Base-by-base conservation (phyloP, 2,797 vertebrate genomes). In the Acanthis flammea region DNA sequence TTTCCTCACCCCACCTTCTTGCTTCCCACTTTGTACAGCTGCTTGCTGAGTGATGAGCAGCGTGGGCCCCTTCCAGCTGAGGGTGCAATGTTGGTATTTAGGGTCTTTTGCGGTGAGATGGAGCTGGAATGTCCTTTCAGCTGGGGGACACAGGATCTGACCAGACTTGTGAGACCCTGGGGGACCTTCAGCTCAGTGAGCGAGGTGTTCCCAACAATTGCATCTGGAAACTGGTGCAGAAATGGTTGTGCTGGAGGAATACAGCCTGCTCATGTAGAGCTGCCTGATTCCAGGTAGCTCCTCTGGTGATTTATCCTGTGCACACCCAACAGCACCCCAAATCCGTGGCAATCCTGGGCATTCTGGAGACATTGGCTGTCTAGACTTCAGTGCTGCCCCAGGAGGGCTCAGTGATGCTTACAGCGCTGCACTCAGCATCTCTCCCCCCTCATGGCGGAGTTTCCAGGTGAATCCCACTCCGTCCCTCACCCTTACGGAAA, bases 401-500 rank as follows among this genome's bases (percentile, higher is more conserved):
- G n/a, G 14, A 5, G 33, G 15, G 4, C 24, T 33, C 50, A 30
- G 35, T 14, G 42, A 25, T 41, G 42, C 33, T 21, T 5, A 27
- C 10, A 7, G 24, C n/a, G 28, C 19, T 5, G 10, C 3, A 2
- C 42, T 41, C 57, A 28, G 75, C 42, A 28, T 14, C 3, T 3
- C 71, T 9, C 71, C 0, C 1, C 19, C 16, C 23, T 24, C 58
- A 1, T 2, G 7, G 12, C 2, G 0, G 35, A 14, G 19, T 13
- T 70, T 33, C 37, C 50, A 7, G 39, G 51, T 17, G 39, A 39
- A 11, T 12, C 30, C 58, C 7, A 0, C 55, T 7, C 55, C 0
- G 0, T 5, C 53, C 19, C 4, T 23, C 3, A 1, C 2, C 9
- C 19, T 3, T 28, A 6, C 0, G 3, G 25, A 14, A 13, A 19